Conservation (phyloP, 2,888 invertebrate species). For the Panorpa germanica region DNA sequence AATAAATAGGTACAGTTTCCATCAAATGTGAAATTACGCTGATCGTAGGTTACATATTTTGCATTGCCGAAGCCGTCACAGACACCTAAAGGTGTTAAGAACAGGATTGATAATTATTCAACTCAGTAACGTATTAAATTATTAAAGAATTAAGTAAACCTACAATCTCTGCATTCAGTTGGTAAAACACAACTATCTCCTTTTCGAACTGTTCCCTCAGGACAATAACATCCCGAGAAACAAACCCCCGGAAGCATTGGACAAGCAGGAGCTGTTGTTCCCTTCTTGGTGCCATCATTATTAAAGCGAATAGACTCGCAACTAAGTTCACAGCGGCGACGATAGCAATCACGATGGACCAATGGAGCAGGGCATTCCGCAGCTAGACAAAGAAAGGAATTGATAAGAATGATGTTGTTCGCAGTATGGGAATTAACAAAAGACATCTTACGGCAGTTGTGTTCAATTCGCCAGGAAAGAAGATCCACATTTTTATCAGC, state of each 20-base stretch:
- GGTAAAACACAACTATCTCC: conserved; percentile 50
- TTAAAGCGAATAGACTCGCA: conserved; percentile 46
- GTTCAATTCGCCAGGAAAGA: conserved; percentile 46
- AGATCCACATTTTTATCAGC: conserved; percentile 41
- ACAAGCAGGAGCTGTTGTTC: conserved; percentile 25
- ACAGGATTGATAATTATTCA: conserved; percentile 1
- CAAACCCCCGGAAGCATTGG: conserved; percentile 44
- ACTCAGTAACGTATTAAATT: background rate
- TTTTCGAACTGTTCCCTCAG: conserved; percentile 48
- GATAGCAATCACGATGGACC: conserved; percentile 68
- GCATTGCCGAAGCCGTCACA: conserved; percentile 63
- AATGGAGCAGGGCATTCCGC: conserved; percentile 53
- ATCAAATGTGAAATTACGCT: conserved; percentile 55
- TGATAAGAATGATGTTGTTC: background rate
- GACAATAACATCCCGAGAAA: conserved; percentile 73
- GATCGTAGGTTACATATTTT: conserved; percentile 69
- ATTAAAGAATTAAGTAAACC: conserved; percentile 20
- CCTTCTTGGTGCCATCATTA: conserved; percentile 26
- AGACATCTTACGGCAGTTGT: conserved; percentile 46
- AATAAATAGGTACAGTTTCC: conserved; percentile 75
- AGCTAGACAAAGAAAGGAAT: conserved; percentile 25
- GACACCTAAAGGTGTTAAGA: conserved; percentile 21
- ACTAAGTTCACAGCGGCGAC: conserved; percentile 56
- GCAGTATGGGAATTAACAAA: background rate
- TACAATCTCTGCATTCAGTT: conserved; percentile 56